Evolutionary conservation across 92 coral and sea anemone genomes (phyloP).

Genomic region (Phenganax stokvisi): DNA sequence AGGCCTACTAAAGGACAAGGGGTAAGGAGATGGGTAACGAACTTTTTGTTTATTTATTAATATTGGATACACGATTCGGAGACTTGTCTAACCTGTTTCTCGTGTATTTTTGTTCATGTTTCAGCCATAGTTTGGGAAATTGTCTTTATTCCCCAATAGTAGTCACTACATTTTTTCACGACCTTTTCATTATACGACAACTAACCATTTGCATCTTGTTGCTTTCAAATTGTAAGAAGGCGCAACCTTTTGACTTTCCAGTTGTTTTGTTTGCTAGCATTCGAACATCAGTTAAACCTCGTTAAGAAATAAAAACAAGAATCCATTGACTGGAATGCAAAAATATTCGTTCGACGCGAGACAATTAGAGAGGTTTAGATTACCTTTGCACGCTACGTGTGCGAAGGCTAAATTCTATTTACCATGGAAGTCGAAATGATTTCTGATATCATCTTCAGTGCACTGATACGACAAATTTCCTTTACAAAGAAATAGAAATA

Average conservation of each 20-base stretch:
- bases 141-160: not conserved
- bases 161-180: not conserved
- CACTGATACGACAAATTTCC: constrained; percentile 84
- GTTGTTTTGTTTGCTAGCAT: constrained; percentile 71
- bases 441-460: constrained; percentile 59
- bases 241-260: constrained; percentile 92
- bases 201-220: constrained; percentile 59
- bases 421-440: constrained; percentile 79
- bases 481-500: constrained; percentile 9
- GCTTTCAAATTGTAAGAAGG: constrained; percentile 73
- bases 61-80: no score
- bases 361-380: not conserved
- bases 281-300: constrained; percentile 63
- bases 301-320: constrained; percentile 24
- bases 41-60: no score
- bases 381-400: not conserved
- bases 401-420: not conserved
- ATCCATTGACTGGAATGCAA: constrained; percentile 15
- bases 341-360: not conserved
- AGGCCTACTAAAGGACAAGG: no score
- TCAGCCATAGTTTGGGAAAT: no score
- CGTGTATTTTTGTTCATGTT: no score
- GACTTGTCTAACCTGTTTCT: no score
- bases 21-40: no score
- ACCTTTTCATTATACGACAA: not conserved